phyloP scores from a whole-genome alignment of 2,888 invertebrate genomes.

The Acleris cristana region DNA sequence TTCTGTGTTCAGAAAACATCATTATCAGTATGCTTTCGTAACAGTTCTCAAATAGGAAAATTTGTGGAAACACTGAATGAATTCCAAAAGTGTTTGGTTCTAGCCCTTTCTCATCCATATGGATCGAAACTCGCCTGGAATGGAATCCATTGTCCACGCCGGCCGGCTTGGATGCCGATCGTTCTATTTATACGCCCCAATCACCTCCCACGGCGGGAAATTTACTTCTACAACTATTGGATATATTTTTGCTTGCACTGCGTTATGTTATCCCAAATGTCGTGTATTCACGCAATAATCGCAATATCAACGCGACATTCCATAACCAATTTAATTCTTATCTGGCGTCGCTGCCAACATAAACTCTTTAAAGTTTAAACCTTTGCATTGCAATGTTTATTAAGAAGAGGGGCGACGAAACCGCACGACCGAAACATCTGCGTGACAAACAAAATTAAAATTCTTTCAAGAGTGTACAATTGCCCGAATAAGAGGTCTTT shows the following conservation, averaged over 20 bases:
- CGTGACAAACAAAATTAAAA: neutral
- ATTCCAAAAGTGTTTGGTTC: slow-evolving; percentile 45
- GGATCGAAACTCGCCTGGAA: slow-evolving; percentile 76
- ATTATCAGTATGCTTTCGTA: no score
- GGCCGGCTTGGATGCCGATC: slow-evolving; percentile 60
- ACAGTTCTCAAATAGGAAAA: no score
- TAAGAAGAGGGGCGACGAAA: slow-evolving; percentile 3
- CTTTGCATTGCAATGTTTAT: slow-evolving; percentile 9
- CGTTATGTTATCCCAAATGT: slow-evolving; percentile 26
- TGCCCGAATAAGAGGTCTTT: neutral
- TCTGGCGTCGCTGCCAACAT: neutral
- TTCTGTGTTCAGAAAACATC: no score
- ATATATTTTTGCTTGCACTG: slow-evolving; percentile 18
- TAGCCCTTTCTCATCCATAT: slow-evolving; percentile 79
- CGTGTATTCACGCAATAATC: slow-evolving; percentile 14
- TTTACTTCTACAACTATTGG: slow-evolving; percentile 53
- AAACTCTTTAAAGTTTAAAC: neutral
- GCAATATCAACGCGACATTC: neutral
- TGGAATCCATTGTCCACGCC: slow-evolving; percentile 78
- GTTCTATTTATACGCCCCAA: slow-evolving; percentile 74
- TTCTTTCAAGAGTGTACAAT: neutral
- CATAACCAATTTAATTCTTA: neutral
- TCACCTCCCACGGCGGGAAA: slow-evolving; percentile 63
- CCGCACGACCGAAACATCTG: neutral
- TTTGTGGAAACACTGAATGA: neutral